Evolutionary conservation across 2,113 vertebrate genomes (phyloP).

Genomic region (Apteryx mantelli): DNA sequence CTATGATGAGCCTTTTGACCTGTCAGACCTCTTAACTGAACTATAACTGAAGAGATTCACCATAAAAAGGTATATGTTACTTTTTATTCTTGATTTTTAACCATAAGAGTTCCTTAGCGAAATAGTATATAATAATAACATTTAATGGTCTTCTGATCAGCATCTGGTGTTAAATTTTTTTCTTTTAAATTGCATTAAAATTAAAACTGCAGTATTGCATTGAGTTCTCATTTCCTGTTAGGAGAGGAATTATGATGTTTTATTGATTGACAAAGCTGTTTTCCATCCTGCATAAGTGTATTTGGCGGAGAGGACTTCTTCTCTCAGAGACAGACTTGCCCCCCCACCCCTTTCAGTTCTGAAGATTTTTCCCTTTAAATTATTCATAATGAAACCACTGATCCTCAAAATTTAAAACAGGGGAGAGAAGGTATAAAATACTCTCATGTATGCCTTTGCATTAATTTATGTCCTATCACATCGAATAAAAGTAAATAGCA

Average conservation of each 20-base stretch:
- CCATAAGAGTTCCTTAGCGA: constrained; percentile 41
- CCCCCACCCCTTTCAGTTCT: neutral
- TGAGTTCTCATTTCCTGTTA: constrained; percentile 64
- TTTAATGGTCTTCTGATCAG: constrained; percentile 56
- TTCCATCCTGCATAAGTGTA: constrained; percentile 29
- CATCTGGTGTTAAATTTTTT: constrained; percentile 42
- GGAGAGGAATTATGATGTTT: constrained; percentile 38
- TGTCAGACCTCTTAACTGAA: constrained; percentile 16
- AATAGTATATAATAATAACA: constrained; percentile 47
- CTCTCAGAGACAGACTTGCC: neutral
- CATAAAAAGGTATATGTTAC: neutral
- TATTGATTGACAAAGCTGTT: constrained; percentile 65
- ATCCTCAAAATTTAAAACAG: constrained; percentile 48
- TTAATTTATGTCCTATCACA: constrained; percentile 51
- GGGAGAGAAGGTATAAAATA: constrained; percentile 22
- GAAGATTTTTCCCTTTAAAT: constrained; percentile 44
- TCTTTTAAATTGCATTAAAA: constrained; percentile 53
- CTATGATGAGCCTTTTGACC: constrained; percentile 26
- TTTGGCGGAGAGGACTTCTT: constrained; percentile 34
- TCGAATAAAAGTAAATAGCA: constrained; percentile 44
- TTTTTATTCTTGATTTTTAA: constrained; percentile 52
- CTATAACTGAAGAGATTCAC: neutral
- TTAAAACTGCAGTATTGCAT: constrained; percentile 51
- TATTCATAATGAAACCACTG: constrained; percentile 42
- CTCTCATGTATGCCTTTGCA: constrained; percentile 32